phyloP scores from a whole-genome alignment of 1,140 invertebrate species.

The Mizuhopecten yessoensis region DNA sequence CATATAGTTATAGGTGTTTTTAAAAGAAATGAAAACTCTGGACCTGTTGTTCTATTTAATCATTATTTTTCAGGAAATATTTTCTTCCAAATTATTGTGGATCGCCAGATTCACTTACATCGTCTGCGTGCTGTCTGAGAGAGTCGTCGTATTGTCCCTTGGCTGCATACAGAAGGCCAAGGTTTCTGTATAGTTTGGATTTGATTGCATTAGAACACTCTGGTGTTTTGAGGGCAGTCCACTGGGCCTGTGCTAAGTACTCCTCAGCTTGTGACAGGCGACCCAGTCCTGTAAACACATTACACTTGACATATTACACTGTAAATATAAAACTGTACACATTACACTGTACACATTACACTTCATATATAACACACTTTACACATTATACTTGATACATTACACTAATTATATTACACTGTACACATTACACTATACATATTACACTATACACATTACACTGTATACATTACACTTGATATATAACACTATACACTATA shows the following conservation, averaged over 20 bases:
- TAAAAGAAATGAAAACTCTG: too few species aligned
- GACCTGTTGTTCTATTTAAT: too few species aligned
- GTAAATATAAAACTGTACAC: too few species aligned
- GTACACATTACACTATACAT: not conserved
- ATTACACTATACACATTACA: too few species aligned
- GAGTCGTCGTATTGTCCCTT: conserved; percentile 83
- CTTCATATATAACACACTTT: not conserved
- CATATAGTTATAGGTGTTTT: too few species aligned
- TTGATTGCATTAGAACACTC: conserved; percentile 82
- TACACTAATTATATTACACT: not conserved
- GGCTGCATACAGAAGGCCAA: conserved; percentile 82
- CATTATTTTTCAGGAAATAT: too few species aligned
- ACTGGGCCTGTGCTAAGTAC: conserved; percentile 83
- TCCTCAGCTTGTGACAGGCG: conserved; percentile 82
- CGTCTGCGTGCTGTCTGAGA: conserved; percentile 81
- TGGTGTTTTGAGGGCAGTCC: conserved; percentile 83
- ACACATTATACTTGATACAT: too few species aligned
- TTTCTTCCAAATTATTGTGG: too few species aligned
- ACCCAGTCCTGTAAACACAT: conserved; percentile 78
- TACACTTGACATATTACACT: too few species aligned
- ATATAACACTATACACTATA: too few species aligned
- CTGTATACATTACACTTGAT: too few species aligned
- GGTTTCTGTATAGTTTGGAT: conserved; percentile 83
- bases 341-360: not conserved
- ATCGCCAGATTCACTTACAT: conserved; percentile 74